Evolutionary conservation across 2,888 invertebrate species (phyloP), one percentile per base, ranked within the genome.

Genomic region (Rotaria macrura): DNA sequence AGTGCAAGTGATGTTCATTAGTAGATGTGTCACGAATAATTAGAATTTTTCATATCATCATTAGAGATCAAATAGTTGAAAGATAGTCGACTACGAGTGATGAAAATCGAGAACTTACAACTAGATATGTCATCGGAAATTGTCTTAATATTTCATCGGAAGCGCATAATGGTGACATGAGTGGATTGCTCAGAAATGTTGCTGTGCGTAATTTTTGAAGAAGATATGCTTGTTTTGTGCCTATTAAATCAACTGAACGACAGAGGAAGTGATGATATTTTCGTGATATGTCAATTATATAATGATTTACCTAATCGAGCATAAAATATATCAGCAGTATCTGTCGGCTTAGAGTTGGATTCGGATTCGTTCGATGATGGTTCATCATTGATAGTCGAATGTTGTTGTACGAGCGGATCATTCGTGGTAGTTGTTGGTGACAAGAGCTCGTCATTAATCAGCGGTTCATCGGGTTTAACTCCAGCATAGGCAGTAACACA

Each of bases 131-230:
- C 0, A 94, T 94, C 83, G 97, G 97, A 90, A 97, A 93, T 89
- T 93, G 92, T 85, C 92, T 92, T n/a, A 98, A 92, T 88, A 94
- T 91, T 14, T 94, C 93, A 89, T 96, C 95, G 12, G 94, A 92
- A 1, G 96, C 95, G 91, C 94, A 94, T 91, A 95, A 94, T 0
- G 97, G 97, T 84, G 96, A 97, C 88, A 97, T 92, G 88, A 94
- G 93, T 3, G 95, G 95, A 92, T 97, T 95, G 87, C 90, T 88
- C 1, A 90, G 88, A 40, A 89, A 87, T 20, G 87, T 86, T 47
- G 89, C 88, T n/a, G 88, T 88, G 55, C 88, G 88, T 72, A 89
- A 87, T 87, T 89, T 89, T 52, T 83, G 38, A 25, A 74, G 43
- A 40, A 74, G 25, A 74, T 40, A 25, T 25, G 40, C 40, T 43